Percentiles rank a stretch among this genome's conserved stretches.
These are phyloP conservation scores for Girardinus metallicus DNA, from an alignment of 2,797 vertebrate genomes.

Conservation along the genomic window DNA sequence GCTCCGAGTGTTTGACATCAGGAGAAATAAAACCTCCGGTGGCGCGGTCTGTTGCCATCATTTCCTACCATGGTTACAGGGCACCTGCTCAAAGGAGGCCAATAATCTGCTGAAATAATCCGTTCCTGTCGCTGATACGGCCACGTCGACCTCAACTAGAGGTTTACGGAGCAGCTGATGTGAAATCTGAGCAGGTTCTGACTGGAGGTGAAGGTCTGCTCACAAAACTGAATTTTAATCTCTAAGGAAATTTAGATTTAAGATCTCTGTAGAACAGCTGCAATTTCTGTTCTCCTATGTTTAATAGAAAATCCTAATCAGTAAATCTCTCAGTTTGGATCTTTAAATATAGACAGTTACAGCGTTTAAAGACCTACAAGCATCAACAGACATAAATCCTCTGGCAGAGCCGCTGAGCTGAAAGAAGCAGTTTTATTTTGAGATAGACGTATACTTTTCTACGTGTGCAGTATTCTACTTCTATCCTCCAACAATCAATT, in stretches of 20 bases:
- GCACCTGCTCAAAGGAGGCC: constrained; percentile 36
- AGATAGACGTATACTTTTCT: constrained; percentile 54
- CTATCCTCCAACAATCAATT: constrained; percentile 73
- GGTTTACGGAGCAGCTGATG: constrained; percentile 27
- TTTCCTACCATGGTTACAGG: constrained; percentile 33
- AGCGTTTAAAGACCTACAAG: constrained; percentile 17
- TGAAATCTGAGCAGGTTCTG: constrained; percentile 40
- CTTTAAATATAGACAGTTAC: neutral
- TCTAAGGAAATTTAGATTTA: constrained; percentile 5
- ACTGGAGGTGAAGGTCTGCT: constrained; percentile 3
- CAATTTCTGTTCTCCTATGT: neutral
- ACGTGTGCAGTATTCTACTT: constrained; percentile 58
- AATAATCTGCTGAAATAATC: constrained; percentile 54
- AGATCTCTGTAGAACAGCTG: neutral
- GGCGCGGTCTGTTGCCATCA: constrained; percentile 19
- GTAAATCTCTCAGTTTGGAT: neutral
- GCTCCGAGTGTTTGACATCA: constrained; percentile 24
- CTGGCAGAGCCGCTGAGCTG: constrained; percentile 13
- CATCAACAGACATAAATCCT: constrained; percentile 32
- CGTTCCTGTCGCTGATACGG: constrained; percentile 39
- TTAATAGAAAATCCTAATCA: neutral
- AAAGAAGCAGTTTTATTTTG: constrained; percentile 47
- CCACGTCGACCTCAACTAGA: constrained; percentile 18
- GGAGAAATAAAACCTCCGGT: constrained; percentile 33
- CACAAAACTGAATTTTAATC: constrained; percentile 30